These are phyloP conservation scores for Prunella fulvescens DNA, from an alignment of 2,113 vertebrate species.

Conservation along the genomic window DNA sequence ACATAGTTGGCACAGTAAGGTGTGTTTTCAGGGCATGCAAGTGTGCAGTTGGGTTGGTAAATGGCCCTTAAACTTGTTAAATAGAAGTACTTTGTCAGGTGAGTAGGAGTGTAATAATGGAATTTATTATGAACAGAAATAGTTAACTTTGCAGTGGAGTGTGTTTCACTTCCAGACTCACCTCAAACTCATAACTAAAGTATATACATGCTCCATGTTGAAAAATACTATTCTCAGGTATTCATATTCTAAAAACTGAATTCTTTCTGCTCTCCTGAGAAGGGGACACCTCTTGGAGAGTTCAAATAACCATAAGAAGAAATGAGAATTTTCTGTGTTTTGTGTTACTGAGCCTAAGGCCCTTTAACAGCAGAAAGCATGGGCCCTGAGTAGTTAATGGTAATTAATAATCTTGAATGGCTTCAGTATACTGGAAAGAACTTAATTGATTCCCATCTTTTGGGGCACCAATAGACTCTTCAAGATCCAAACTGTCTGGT, in stretches of 20 bases:
- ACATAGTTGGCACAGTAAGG: not conserved
- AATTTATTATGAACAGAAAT: not conserved
- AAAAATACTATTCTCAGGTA: not conserved
- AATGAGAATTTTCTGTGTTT: not conserved
- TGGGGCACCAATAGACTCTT: not conserved
- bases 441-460: not conserved
- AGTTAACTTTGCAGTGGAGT: not conserved
- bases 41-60: not conserved
- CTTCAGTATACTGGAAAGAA: not conserved
- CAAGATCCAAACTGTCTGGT: not conserved
- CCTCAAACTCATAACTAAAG: not conserved
- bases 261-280: not conserved
- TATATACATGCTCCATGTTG: not conserved
- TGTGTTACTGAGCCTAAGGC: not conserved
- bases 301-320: not conserved
- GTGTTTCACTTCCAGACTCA: not conserved
- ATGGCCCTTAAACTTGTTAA: not conserved
- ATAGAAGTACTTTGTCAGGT: not conserved
- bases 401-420: not conserved
- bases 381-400: not conserved
- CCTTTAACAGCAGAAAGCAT: not conserved
- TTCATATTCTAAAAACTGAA: not conserved
- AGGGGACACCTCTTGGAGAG: not conserved
- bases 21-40: not conserved
- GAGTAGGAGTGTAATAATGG: not conserved